Percentiles rank a stretch among this genome's conserved stretches.
Evolutionary conservation across 1,140 invertebrate genomes (phyloP).

Genomic region (Gyrodactylus bullatarudis): DNA sequence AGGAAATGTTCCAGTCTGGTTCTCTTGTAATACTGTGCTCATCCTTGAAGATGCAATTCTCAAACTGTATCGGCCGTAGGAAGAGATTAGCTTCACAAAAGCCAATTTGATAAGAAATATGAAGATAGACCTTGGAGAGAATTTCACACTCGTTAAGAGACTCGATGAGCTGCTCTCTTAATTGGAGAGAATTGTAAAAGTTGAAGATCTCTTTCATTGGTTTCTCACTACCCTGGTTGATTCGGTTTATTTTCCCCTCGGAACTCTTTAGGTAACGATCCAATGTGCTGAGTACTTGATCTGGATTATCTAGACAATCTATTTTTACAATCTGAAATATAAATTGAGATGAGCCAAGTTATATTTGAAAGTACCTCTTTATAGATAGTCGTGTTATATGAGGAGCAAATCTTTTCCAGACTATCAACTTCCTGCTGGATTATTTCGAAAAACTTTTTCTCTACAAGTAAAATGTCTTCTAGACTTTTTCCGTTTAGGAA

Average conservation of each 20-base stretch:
- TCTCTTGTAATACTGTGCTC: background rate
- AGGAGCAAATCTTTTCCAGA: background rate
- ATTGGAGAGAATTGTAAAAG: background rate
- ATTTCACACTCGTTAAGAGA: conserved; percentile 15
- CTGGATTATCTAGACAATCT: too few relatives aligned
- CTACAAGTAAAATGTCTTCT: background rate
- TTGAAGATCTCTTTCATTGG: background rate
- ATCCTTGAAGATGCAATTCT: background rate
- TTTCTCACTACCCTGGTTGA: too few relatives aligned
- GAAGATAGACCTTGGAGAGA: conserved; percentile 12
- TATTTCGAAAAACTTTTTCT: background rate
- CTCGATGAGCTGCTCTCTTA: conserved; percentile 15
- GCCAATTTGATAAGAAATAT: background rate
- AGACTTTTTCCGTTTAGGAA: background rate
- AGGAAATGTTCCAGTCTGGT: background rate
- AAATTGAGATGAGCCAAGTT: too few relatives aligned
- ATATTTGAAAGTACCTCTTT: too few relatives aligned
- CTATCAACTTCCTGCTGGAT: background rate
- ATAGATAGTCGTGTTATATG: background rate
- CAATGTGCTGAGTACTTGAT: too few relatives aligned
- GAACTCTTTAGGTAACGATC: too few relatives aligned
- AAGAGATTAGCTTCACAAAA: background rate
- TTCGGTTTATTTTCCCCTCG: too few relatives aligned
- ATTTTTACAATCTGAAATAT: too few relatives aligned
- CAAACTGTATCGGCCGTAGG: background rate